A percentile compares a stretch with the other conserved stretches of the same genome.
Evolutionary conservation across 2,113 vertebrate genomes (phyloP).

Genomic region (Noturus placidus): DNA sequence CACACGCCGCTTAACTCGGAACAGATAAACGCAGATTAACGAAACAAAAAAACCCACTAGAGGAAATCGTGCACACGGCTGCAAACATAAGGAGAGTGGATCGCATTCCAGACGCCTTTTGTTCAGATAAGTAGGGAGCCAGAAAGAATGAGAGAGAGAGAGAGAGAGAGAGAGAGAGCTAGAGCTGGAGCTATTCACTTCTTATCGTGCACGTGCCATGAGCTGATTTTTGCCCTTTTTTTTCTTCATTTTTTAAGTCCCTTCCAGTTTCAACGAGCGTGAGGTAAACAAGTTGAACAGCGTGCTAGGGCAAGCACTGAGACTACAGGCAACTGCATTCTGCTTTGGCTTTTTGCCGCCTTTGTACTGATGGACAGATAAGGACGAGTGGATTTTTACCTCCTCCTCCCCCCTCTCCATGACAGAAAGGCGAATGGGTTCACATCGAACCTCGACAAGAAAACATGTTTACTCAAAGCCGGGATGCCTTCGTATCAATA

Average conservation of each 20-base stretch:
- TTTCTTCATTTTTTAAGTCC: background rate
- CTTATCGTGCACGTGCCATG: background rate
- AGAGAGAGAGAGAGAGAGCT: background rate
- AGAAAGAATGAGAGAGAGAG: background rate
- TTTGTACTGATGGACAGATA: slow-evolving; percentile 36
- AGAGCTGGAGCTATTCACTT: slow-evolving; percentile 16
- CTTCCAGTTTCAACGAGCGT: slow-evolving; percentile 46
- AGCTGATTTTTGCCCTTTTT: background rate
- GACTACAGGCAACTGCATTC: slow-evolving; percentile 8
- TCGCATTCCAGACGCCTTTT: slow-evolving; percentile 43
- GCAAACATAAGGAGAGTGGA: slow-evolving; percentile 32
- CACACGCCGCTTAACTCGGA: slow-evolving; percentile 39
- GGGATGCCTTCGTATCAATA: slow-evolving; percentile 32
- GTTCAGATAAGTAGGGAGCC: slow-evolving; percentile 8
- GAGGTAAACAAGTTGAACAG: slow-evolving; percentile 56
- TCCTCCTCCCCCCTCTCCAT: background rate
- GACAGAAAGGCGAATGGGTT: slow-evolving; percentile 4
- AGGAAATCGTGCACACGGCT: slow-evolving; percentile 34
- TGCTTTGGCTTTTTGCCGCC: slow-evolving; percentile 20
- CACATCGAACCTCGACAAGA: background rate
- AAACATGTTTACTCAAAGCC: slow-evolving; percentile 49
- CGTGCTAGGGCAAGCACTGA: slow-evolving; percentile 54
- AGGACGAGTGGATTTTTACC: slow-evolving; percentile 14
- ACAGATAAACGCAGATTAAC: slow-evolving; percentile 51
- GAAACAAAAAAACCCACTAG: slow-evolving; percentile 34